phyloP scores from a whole-genome alignment of 1,140 invertebrate genomes.

The Macrosteles quadrilineatus region DNA sequence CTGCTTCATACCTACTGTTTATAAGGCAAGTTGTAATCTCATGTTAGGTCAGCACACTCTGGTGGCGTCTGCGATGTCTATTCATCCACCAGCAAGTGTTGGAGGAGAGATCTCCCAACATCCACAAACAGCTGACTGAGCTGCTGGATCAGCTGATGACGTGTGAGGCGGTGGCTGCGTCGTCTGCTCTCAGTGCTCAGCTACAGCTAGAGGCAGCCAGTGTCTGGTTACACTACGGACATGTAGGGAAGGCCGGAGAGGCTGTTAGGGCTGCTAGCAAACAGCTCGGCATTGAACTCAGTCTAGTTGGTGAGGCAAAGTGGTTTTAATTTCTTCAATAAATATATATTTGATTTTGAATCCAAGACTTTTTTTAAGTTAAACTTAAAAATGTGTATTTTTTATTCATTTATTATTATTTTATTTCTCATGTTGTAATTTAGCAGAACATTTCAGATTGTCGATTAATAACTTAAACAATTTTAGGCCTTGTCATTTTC shows the following conservation, averaged over 20 bases:
- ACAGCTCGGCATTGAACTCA: constrained; percentile 59
- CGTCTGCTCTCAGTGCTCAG: constrained; percentile 59
- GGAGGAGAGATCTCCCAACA: constrained; percentile 66
- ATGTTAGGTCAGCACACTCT: constrained; percentile 47
- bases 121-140: constrained; percentile 63
- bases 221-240: constrained; percentile 71
- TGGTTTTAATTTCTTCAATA: too few species aligned
- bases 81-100: constrained; percentile 72
- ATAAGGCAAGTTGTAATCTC: too few species aligned
- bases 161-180: constrained; percentile 48
- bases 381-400: too few species aligned
- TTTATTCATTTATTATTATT: too few species aligned
- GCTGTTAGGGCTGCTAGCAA: constrained; percentile 65
- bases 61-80: constrained; percentile 74
- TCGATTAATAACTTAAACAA: too few species aligned
- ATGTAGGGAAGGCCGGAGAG: constrained; percentile 66
- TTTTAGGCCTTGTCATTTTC: too few species aligned
- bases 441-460: too few species aligned
- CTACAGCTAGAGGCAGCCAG: constrained; percentile 74
- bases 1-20: too few species aligned
- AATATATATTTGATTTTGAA: too few species aligned
- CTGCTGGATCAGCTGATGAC: constrained; percentile 58
- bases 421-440: too few species aligned
- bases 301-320: constrained; percentile 34
- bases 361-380: too few species aligned